A percentile compares a stretch with the other conserved stretches of the same genome.
Conservation (phyloP, 2,797 vertebrate species). For the Carduelis carduelis region DNA sequence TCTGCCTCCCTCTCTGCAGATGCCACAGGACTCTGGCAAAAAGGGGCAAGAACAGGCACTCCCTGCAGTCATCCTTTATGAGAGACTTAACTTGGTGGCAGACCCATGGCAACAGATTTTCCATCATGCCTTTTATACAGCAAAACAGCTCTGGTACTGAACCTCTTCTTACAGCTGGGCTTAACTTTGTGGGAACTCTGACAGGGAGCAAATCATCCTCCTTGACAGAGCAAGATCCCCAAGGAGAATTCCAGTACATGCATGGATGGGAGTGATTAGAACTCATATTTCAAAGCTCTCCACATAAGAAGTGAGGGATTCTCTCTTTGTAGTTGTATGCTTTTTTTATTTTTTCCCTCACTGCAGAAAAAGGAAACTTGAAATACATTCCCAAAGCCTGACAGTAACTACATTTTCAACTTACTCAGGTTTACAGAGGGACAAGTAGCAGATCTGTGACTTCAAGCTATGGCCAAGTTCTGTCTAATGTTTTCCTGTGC, state of each 20-base stretch:
- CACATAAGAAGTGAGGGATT: background rate
- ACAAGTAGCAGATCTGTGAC: background rate
- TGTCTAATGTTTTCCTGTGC: background rate
- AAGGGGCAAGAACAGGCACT: background rate
- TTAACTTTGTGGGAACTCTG: background rate
- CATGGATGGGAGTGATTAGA: background rate
- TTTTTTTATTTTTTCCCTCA: background rate
- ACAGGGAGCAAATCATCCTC: background rate
- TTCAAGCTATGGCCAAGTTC: background rate
- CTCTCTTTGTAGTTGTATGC: background rate
- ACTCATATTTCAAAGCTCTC: background rate
- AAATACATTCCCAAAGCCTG: background rate
- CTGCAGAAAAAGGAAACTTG: background rate
- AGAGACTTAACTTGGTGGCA: background rate
- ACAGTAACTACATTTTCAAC: background rate
- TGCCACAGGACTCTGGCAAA: background rate
- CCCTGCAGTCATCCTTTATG: background rate
- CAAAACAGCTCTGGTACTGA: background rate
- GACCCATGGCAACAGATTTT: background rate
- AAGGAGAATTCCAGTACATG: fast-evolving
- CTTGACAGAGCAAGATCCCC: background rate
- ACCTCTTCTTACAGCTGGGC: background rate
- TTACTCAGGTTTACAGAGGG: background rate
- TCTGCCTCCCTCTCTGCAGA: background rate
- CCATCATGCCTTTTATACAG: background rate